Evolutionary conservation across 2,113 vertebrate genomes (phyloP).

Genomic region (Ginglymostoma cirratum): DNA sequence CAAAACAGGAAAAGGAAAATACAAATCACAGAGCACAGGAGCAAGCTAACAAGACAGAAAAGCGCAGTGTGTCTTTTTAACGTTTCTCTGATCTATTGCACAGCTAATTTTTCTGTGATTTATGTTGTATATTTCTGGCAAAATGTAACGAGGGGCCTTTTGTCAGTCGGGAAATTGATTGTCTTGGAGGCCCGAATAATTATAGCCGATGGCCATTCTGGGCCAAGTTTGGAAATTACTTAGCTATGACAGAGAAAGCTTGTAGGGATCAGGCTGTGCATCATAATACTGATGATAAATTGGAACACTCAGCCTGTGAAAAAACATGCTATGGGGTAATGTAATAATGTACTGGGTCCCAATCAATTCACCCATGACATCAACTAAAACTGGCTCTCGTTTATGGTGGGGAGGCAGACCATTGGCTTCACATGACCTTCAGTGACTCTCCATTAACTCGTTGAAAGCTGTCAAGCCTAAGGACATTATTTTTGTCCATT

Average conservation of each 20-base stretch:
- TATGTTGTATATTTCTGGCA: slow-evolving; percentile 11
- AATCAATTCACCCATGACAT: slow-evolving; percentile 34
- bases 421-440: not conserved
- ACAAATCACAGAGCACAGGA: not conserved
- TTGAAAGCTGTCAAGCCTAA: slow-evolving; percentile 10
- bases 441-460: slow-evolving; percentile 27
- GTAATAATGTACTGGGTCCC: slow-evolving; percentile 14
- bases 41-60: not conserved
- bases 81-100: slow-evolving; percentile 32
- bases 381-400: slow-evolving; percentile 17
- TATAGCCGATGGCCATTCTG: slow-evolving; percentile 19
- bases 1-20: not conserved
- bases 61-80: slow-evolving; percentile 3
- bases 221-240: slow-evolving; percentile 31
- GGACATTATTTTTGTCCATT: not conserved
- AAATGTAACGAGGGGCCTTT: slow-evolving; percentile 32
- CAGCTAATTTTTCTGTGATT: slow-evolving; percentile 17
- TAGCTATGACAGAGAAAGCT: slow-evolving; percentile 26
- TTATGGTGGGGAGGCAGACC: not conserved
- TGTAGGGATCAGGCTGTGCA: slow-evolving; percentile 28
- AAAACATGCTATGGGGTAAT: slow-evolving; percentile 36
- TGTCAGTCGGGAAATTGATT: slow-evolving; percentile 34
- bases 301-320: slow-evolving; percentile 18
- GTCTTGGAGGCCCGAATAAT: slow-evolving; percentile 26
- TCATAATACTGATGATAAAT: slow-evolving; percentile 35